Conservation (phyloP, 2,888 invertebrate genomes). For the Microctonus aethiopoides region DNA sequence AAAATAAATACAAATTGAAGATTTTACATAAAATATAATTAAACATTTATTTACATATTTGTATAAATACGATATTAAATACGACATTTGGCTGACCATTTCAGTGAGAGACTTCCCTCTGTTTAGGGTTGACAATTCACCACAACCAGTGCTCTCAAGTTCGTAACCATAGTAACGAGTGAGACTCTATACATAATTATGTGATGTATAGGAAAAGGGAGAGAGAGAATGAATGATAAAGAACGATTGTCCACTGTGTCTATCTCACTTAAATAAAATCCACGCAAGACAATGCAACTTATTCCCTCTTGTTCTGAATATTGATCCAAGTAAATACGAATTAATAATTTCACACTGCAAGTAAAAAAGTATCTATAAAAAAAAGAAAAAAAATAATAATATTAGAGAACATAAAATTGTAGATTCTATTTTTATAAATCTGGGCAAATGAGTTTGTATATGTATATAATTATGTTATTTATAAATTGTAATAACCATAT, state of each 20-base stretch:
- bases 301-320: slow-evolving; percentile 27
- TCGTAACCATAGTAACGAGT: slow-evolving; percentile 64
- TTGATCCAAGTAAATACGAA: slow-evolving; percentile 33
- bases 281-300: too few species aligned
- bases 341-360: slow-evolving; percentile 60
- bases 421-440: not conserved
- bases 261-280: slow-evolving; percentile 55
- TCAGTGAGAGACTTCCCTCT: slow-evolving; percentile 50
- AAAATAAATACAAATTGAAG: not conserved
- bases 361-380: slow-evolving; percentile 56
- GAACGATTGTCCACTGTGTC: too few species aligned
- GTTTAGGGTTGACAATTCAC: slow-evolving; percentile 41
- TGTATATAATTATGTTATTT: not conserved
- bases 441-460: not conserved
- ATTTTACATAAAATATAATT: not conserved
- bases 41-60: not conserved
- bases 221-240: too few species aligned
- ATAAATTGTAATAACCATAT: not conserved
- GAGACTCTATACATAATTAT: slow-evolving; percentile 61
- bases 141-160: slow-evolving; percentile 49
- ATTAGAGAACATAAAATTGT: too few species aligned
- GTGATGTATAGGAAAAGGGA: slow-evolving; percentile 60
- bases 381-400: not conserved
- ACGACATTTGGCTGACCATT: slow-evolving; percentile 63
- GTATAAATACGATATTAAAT: slow-evolving; percentile 51